These are phyloP conservation scores for Cheumatopsyche charites DNA, from an alignment of 1,140 invertebrate genomes.

Conservation along the genomic window DNA sequence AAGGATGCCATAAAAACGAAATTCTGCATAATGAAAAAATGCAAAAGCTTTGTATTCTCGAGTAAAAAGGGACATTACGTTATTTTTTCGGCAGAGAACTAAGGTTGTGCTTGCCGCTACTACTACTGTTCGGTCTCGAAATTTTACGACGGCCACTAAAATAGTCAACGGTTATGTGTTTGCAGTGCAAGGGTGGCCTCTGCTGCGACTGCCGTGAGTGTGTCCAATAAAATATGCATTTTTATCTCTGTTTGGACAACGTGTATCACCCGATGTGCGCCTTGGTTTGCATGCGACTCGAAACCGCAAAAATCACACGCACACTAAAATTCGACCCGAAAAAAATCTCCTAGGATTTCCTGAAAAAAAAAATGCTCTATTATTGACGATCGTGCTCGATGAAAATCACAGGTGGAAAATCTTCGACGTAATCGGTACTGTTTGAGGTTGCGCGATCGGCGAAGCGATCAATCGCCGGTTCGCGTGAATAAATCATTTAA, in stretches of 20 bases:
- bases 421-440: constrained; percentile 12
- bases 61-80: too few relatives aligned
- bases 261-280: constrained; percentile 43
- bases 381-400: neutral
- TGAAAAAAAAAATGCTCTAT: too few relatives aligned
- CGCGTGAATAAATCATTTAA: constrained; percentile 40
- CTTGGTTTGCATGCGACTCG: constrained; percentile 38
- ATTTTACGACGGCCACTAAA: constrained; percentile 36
- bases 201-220: constrained; percentile 15
- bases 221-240: constrained; percentile 45
- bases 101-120: neutral
- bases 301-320: neutral
- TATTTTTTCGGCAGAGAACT: neutral
- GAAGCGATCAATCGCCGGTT: constrained; percentile 34
- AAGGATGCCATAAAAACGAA: too few relatives aligned
- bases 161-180: constrained; percentile 10
- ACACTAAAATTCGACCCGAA: neutral
- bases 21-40: too few relatives aligned
- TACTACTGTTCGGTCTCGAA: constrained; percentile 4
- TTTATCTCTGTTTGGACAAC: constrained; percentile 48
- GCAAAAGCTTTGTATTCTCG: too few relatives aligned
- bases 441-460: constrained; percentile 9
- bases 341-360: too few relatives aligned
- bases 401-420: constrained; percentile 19
- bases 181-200: constrained; percentile 4